Evolutionary conservation across 2,113 vertebrate genomes (phyloP).

Genomic region (Pogona vitticeps): DNA sequence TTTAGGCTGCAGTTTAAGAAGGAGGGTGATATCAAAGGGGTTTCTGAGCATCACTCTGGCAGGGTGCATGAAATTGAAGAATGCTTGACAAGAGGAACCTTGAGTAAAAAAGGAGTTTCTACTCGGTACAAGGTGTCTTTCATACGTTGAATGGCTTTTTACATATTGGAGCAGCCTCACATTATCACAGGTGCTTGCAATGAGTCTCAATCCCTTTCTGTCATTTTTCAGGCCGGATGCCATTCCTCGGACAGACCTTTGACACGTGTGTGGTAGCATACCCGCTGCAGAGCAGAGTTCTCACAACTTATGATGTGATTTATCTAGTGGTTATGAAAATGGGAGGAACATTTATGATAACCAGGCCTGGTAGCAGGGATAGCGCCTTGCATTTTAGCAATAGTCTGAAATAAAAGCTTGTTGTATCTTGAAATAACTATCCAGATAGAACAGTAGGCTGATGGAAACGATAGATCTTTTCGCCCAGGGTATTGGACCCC

Average conservation of each 20-base stretch:
- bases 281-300: rapidly evolving
- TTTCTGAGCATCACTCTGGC: conserved; percentile 67
- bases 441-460: not conserved
- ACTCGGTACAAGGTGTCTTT: conserved; percentile 45
- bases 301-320: not conserved
- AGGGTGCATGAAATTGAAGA: conserved; percentile 48
- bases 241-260: conserved; percentile 34
- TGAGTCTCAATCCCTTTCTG: conserved; percentile 49
- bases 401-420: too few relatives aligned
- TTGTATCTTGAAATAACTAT: not conserved
- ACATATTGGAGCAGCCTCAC: conserved; percentile 40
- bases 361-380: not conserved
- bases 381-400: not conserved
- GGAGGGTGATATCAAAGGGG: conserved; percentile 52
- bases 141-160: conserved; percentile 33
- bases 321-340: rapidly evolving
- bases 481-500: not conserved
- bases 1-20: conserved; percentile 69
- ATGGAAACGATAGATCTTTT: not conserved
- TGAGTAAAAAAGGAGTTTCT: conserved; percentile 64
- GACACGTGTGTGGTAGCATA: conserved; percentile 4
- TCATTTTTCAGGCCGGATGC: conserved; percentile 40
- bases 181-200: conserved; percentile 57
- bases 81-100: conserved; percentile 64
- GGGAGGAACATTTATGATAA: conserved; percentile 4